Evolutionary conservation across 2,113 vertebrate genomes (phyloP), one percentile per base, ranked within the genome.

Genomic region (Thalassarche chlororhynchos): DNA sequence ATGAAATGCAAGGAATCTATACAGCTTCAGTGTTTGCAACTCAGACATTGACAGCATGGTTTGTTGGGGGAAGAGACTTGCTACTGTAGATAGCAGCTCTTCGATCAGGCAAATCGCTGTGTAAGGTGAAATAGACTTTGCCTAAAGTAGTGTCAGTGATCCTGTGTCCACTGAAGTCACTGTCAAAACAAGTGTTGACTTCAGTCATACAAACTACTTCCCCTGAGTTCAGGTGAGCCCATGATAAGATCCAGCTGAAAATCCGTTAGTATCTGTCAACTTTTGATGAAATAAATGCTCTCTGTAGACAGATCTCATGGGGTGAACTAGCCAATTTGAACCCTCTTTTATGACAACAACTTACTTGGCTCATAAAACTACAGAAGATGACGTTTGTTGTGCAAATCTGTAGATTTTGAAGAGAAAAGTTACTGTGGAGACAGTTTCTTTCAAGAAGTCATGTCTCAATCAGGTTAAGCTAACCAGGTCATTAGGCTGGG

Each of bases 71-170:
- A 31, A 71, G 65, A 86, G 40, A 80, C 14, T 85, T 32, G 34
- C 23, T 28, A 0, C 26, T 55, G 64, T 18, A 60, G 21, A 1
- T 44, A 47, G 46, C 76, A 89, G 36, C 29, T 65, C 28, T 51
- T 52, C 14, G 12, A 28, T 32, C 0, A 0, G 51, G 65, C 21
- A 69, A 64, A 51, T 74, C 0, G 0, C 74, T 52, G 49, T 7
- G 2, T 54, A 40, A 89, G 65, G 40, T 64, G 29, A 70, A 86
- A 32, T 1, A 84, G 38, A 31, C 32, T 83, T 86, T 71, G 28
- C 31, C 58, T 72, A 9, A 61, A 68, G 28, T 44, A 36, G 14
- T 21, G 17, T 65, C 68, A 17, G 32, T 42, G 72, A 77, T 85
- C 66, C 36, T 32, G 19, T 36, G 38, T 75, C 64, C 40, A 3